Evolutionary conservation across 2,888 invertebrate genomes (phyloP).

Genomic region (Tupiocoris notatus): DNA sequence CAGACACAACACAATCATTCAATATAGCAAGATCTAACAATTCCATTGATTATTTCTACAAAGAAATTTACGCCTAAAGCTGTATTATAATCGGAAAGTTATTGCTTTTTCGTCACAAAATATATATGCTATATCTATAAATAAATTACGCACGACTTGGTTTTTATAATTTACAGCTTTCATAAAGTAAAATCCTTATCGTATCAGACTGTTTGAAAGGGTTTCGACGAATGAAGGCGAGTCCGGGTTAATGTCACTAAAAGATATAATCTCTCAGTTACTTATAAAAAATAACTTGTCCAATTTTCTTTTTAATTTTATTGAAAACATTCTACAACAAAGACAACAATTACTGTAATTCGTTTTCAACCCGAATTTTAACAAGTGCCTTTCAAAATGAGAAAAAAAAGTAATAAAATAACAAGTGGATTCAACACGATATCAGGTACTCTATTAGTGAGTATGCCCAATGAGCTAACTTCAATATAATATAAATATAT

Average conservation of each 20-base stretch:
- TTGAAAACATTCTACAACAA: too few species aligned
- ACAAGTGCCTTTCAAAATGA: not conserved
- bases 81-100: not conserved
- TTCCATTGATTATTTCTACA: not conserved
- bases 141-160: slow-evolving; percentile 47
- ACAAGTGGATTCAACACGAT: slow-evolving; percentile 43
- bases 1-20: too few species aligned
- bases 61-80: not conserved
- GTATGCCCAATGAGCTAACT: slow-evolving; percentile 46
- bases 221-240: not conserved
- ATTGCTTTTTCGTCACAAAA: slow-evolving; percentile 22
- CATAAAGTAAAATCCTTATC: not conserved
- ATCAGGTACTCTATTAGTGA: slow-evolving; percentile 47
- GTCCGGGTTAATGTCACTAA: not conserved
- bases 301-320: too few species aligned
- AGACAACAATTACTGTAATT: too few species aligned
- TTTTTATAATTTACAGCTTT: slow-evolving; percentile 43
- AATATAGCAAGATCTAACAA: too few species aligned
- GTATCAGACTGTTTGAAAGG: slow-evolving; percentile 22
- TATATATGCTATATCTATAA: slow-evolving; percentile 37
- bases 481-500: slow-evolving; percentile 37
- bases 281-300: not conserved
- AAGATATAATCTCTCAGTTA: not conserved
- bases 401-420: slow-evolving; percentile 23
- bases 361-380: not conserved